A percentile compares a stretch with the other conserved stretches of the same genome.
These are phyloP conservation scores for Melanaphis sacchari DNA, from an alignment of 1,140 invertebrate species.

Conservation along the genomic window DNA sequence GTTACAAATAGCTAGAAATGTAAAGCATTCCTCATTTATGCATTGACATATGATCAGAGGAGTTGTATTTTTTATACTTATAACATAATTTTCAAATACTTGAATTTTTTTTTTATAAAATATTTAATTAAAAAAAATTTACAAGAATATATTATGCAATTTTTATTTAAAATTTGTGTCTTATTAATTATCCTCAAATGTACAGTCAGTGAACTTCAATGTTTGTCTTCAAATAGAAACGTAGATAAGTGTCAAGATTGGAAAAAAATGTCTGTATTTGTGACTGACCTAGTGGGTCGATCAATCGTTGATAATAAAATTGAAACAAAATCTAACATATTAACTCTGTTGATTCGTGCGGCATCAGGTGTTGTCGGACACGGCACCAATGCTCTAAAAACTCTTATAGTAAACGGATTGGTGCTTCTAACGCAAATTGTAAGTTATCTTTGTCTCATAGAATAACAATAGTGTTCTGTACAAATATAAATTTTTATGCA, in stretches of 20 bases:
- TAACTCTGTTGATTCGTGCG: conserved; percentile 5
- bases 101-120: not conserved
- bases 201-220: not conserved
- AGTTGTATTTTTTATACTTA: not conserved
- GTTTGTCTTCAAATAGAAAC: not conserved
- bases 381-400: not conserved
- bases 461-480: not conserved
- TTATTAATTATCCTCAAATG: not conserved
- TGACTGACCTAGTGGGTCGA: conserved; percentile 23
- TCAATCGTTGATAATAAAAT: not conserved
- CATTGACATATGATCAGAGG: not conserved
- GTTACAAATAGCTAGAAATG: not conserved
- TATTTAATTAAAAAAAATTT: not conserved
- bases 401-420: conserved; percentile 17
- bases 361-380: conserved; percentile 37
- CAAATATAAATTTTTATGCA: not conserved
- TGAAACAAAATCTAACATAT: conserved; percentile 24
- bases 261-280: conserved; percentile 43
- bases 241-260: conserved; percentile 18
- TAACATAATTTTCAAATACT: not conserved
- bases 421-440: conserved; percentile 36
- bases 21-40: not conserved
- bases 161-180: conserved; percentile 16
- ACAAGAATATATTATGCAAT: conserved; percentile 5
- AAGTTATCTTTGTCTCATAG: not conserved